Percentiles rank a stretch among this genome's conserved stretches.
phyloP scores from a whole-genome alignment of 2,888 invertebrate species.

The Molorchus minor region DNA sequence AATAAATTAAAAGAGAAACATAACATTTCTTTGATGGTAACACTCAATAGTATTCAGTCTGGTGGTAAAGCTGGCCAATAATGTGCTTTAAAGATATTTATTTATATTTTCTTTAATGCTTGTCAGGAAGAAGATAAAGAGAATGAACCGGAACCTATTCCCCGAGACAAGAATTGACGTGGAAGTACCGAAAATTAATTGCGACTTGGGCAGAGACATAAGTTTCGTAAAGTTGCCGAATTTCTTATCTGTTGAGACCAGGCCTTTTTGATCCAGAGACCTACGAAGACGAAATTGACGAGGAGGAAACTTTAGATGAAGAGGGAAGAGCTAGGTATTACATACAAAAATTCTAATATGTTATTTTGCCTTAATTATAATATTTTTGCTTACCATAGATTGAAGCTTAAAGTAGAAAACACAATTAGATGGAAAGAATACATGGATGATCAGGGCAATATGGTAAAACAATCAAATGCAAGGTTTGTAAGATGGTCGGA shows the following conservation, averaged over 20 bases:
- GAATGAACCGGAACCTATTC: conserved; percentile 80
- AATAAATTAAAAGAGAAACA: too few species aligned
- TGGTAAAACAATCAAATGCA: conserved; percentile 91
- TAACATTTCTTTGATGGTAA: too few species aligned
- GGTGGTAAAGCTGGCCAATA: too few species aligned
- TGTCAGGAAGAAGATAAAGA: conserved; percentile 72
- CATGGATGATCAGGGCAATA: conserved; percentile 83
- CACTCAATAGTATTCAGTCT: too few species aligned
- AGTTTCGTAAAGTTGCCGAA: conserved; percentile 98
- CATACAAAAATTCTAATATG: background rate
- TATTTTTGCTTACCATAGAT: conserved; percentile 63
- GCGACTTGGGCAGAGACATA: conserved; percentile 90
- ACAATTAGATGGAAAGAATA: conserved; percentile 94
- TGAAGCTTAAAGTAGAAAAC: conserved; percentile 95
- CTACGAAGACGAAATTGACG: conserved; percentile 99
- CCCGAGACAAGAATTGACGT: conserved; percentile 96
- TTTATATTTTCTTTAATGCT: conserved; percentile 26
- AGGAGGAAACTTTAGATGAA: conserved; percentile 96
- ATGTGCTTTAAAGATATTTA: too few species aligned
- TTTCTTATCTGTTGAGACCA: conserved; percentile 96
- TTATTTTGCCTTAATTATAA: background rate
- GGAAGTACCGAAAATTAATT: conserved; percentile 94
- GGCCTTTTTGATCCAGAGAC: conserved; percentile 94
- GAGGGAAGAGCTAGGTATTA: conserved; percentile 88
- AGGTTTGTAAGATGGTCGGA: conserved; percentile 97